Base-by-base conservation (phyloP, 1,140 invertebrate species). In the Mycetomoellerius zeteki region DNA sequence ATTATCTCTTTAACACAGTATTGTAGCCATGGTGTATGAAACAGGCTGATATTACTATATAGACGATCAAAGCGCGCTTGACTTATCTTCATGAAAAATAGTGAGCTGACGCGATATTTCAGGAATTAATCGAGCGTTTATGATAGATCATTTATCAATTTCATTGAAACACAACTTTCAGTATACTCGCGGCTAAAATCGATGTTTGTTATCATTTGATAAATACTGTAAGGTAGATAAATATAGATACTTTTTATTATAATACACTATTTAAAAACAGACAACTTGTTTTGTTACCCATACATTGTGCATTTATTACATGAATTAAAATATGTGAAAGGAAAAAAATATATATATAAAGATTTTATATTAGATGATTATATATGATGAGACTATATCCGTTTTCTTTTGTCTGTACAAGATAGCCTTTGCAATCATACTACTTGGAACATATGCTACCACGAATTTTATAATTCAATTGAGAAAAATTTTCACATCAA, bases 81-180 rank as follows among this genome's bases (percentile, higher is more conserved):
- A 16, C 21, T 71, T 81, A 56, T 56, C 30, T 71, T 24, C n/a
- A 5, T 81, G 21, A 81, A 81, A 69, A 81, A 56, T 69, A 81
- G n/a, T 69, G 52, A 64, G 21, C 47, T 80, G n/a, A 4, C 47
- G 10, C n/a, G 12, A 54, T 56, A 71, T 21, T 71, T 71, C 21
- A 81, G 14, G 21, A 71, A 81, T 52, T 81, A 81, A 81, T 81
- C 47, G 50, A 80, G 62, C 47, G 43, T 81, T 54, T 47, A 47
- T 54, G 16, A 69, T 30, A 30, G n/a, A 81, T 81, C 30, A 71
- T 81, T 50, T 69, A 37, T 71, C 77, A 81, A 37, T 69, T 80
- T 71, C n/a, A 33, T 56, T 37, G 30, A 54, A 43, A 33, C 3
- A 54, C 24, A 19, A 37, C 8, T 54, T 80, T 16, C 30, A 37